Evolutionary conservation across 1,140 invertebrate species (phyloP), one percentile per base, ranked within the genome.

Genomic region (Oryzaephilus surinamensis): DNA sequence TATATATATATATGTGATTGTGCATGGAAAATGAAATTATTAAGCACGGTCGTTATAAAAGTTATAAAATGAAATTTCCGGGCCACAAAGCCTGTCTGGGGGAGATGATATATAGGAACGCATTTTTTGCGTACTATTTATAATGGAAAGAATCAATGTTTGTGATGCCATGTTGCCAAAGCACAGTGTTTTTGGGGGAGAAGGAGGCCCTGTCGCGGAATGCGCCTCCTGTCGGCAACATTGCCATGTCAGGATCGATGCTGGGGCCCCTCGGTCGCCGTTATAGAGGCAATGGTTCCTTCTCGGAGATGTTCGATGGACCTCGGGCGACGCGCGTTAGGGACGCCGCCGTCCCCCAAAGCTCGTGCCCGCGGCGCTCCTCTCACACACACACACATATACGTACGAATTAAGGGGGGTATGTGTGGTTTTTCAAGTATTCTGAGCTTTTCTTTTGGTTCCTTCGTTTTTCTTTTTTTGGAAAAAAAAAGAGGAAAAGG

Each of bases 21-120:
- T 48, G 33, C 40, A 38, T 36, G 28, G 47, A 45, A 53, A 53
- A 50, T 50, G 48, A 53, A 53, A 54, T 54, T 49, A 49, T 51
- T 51, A 51, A 52, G 52, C 52, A 45, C 32, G 33, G 46, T 53
- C 42, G 54, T 52, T 59, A 51, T 56, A 58, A 57, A 59, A 57
- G 55, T 60, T 58, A 57, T 57, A 58, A 60, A 60, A 60, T 57
- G 57, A 55, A 60, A 60, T 60, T 60, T 60, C 57, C 55, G 55
- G 54, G 46, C 55, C 55, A 54, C 55, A 58, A 58, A 60, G 52
- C 55, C 57, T 50, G 50, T 54, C 50, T 52, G 46, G 43, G 56
- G 47, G 46, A 41, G 51, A 59, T 58, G 55, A 58, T 57, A 55
- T 58, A 56, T 59, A 54, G 55, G 52, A 52, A 58, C 52, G 52